Percentiles rank a stretch among this genome's conserved stretches.
These are phyloP conservation scores for Argyresthia albistria DNA, from an alignment of 2,888 invertebrate species.

Conservation along the genomic window DNA sequence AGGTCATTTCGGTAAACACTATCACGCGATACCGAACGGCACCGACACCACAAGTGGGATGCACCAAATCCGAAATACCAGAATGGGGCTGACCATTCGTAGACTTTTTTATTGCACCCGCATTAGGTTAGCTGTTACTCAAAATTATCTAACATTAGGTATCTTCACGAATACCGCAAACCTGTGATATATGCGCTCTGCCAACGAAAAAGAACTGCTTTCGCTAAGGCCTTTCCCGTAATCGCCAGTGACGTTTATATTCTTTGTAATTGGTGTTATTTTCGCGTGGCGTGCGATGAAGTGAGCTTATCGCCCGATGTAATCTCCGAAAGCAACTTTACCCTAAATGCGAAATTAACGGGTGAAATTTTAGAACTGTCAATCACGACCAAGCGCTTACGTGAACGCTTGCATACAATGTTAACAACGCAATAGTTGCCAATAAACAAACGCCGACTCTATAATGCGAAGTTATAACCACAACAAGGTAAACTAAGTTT, in stretches of 20 bases:
- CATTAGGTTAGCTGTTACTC: constrained; percentile 46
- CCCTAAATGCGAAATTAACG: neutral
- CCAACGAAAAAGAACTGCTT: constrained; percentile 39
- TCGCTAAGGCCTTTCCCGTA: constrained; percentile 28
- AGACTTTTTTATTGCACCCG: constrained; percentile 33
- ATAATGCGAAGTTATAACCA: constrained; percentile 34
- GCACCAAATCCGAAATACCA: no score
- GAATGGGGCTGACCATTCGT: neutral
- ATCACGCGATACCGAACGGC: no score
- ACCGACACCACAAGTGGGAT: no score
- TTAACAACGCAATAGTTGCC: neutral
- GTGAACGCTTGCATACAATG: neutral
- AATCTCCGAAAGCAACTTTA: neutral
- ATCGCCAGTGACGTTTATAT: constrained; percentile 37
- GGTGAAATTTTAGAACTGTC: constrained; percentile 1
- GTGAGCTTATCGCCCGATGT: constrained; percentile 2
- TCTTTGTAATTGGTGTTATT: constrained; percentile 7
- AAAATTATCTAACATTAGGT: constrained; percentile 62
- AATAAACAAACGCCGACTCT: constrained; percentile 15
- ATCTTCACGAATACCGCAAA: constrained; percentile 36
- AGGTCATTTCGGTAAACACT: neutral
- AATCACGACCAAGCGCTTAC: neutral
- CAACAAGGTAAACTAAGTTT: constrained; percentile 49
- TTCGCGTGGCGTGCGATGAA: constrained; percentile 7
- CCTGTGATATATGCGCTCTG: constrained; percentile 47